Evolutionary conservation across 2,113 vertebrate species (phyloP), one percentile per base, ranked within the genome.

Genomic region (Clarias gariepinus): DNA sequence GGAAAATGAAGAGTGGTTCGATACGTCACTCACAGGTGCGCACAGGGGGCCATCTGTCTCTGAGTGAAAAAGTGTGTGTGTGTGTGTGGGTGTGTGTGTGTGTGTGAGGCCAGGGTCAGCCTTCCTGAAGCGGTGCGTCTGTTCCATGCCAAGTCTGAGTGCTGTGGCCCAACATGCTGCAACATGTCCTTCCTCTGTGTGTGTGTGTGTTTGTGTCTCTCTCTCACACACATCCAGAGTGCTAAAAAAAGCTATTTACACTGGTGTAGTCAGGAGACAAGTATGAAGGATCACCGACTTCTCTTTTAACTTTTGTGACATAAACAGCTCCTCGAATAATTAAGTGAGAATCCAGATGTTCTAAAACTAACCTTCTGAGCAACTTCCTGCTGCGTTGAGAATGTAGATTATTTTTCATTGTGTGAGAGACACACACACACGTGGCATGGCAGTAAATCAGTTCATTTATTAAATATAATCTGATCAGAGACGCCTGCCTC

Each of bases 41-140:
- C 13, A 79, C 84, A 85, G 61, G 18, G 84, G 79, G 82, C 88
- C 88, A 89, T 89, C 88, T 86, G 74, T 60, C 60, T 63, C 23
- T 33, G 19, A 28, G n/a, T 30, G 21, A 13, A 33, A 61, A 57
- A 33, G 57, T 47, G 69, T 47, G 82, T 73, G 82, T 73, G 68
- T 73, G 82, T 73, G 68, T 30, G 10, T 81, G 79, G 64, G 81
- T 82, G 81, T 82, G 63, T 83, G 82, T 73, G 82, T 73, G 68
- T 73, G 82, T 58, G 53, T 30, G 9, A 19, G 87, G 78, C 47
- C 33, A 82, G 69, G 21, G 78, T 85, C 84, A 86, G 85, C 64
- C 61, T 83, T 87, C 85, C 85, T 69, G 78, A 73, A 47, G 80
- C 41, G 81, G 28, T 5, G 25, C 84, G 74, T 69, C 69, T 78